Base-by-base conservation (phyloP, 2,113 vertebrate genomes). In the Xenopus laevis region DNA sequence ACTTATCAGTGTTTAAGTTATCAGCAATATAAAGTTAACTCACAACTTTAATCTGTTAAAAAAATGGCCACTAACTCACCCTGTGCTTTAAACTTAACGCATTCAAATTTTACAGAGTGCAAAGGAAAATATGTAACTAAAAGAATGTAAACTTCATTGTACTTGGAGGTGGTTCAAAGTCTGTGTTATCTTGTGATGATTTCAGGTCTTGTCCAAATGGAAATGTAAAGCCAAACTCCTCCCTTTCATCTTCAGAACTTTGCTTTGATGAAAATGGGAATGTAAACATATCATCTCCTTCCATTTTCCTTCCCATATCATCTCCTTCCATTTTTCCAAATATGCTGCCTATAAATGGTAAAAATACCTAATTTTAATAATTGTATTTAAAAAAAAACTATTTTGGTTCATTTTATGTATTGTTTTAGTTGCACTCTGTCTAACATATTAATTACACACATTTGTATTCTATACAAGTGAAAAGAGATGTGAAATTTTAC, bases 181-280 rank as follows among this genome's bases (percentile, higher is more conserved):
- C 81, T 88, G 87, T 86, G 80, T 80, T 21, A 80, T 84, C 80
- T 20, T 80, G 15, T 58, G 81, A 50, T 82, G 87, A 81, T 74
- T 80, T 88, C 80, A 86, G 81, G 85, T 90, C 86, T 69, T 89
- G 85, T 84, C 85, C 89, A 87, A 92, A 90, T 61, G 87, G 79
- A 86, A 93, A 91, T 18, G 84, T 78, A 86, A 93, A 93, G 81
- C 73, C 81, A 78, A 88, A 86, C 61, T 88, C 86, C 80, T 91
- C 89, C 84, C 87, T 92, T 78, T 81, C 87, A 79, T 90, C 80
- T 83, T 78, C 88, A 85, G 90, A 90, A 30, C 73, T 68, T 0
- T 83, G 78, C 18, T 86, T 86, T 1, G 82, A 83, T 47, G 80
- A 2, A 81, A 92, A 92, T 62, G 89, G 78, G 85, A 92, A 92